A percentile compares a stretch with the other conserved stretches of the same genome.
Evolutionary conservation across 2,113 vertebrate genomes (phyloP).

Genomic region (Hypocryptadius cinnamomeus): DNA sequence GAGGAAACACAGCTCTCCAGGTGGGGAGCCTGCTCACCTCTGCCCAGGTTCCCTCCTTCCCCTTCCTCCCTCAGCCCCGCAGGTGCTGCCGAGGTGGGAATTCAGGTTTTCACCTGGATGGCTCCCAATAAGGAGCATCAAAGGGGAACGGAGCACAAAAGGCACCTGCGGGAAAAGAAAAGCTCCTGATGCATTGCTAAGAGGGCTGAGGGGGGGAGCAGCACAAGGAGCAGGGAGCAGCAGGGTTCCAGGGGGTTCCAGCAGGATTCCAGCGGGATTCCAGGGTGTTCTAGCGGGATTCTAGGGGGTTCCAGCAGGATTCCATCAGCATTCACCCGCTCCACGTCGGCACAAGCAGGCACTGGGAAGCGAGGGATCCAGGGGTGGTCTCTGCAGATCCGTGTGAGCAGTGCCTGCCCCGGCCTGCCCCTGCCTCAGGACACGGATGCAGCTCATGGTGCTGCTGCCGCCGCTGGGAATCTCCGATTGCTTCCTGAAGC

Average conservation of each 20-base stretch:
- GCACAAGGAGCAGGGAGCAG: not conserved
- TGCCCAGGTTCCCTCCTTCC: not conserved
- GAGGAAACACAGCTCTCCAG: not conserved
- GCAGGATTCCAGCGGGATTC: not conserved
- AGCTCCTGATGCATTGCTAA: not conserved
- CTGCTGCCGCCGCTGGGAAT: slow-evolving; percentile 7
- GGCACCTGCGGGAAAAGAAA: not conserved
- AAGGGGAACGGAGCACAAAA: not conserved
- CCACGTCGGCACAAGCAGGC: accelerated
- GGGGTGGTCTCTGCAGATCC: not conserved
- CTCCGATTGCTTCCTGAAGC: not conserved
- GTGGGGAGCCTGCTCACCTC: not conserved
- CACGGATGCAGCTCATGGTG: not conserved
- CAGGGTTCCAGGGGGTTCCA: not conserved
- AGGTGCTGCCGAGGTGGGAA: not conserved
- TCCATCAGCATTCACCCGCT: too few relatives aligned
- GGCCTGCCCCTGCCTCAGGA: not conserved
- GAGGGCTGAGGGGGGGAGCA: not conserved
- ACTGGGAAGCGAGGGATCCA: not conserved
- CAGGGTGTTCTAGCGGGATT: not conserved
- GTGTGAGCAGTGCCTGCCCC: not conserved
- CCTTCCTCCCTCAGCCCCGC: not conserved
- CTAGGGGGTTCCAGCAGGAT: not conserved
- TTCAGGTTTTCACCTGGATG: not conserved
- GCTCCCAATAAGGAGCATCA: not conserved